Evolutionary conservation across 2,888 invertebrate genomes (phyloP).

Genomic region (Xanthia icteritia): DNA sequence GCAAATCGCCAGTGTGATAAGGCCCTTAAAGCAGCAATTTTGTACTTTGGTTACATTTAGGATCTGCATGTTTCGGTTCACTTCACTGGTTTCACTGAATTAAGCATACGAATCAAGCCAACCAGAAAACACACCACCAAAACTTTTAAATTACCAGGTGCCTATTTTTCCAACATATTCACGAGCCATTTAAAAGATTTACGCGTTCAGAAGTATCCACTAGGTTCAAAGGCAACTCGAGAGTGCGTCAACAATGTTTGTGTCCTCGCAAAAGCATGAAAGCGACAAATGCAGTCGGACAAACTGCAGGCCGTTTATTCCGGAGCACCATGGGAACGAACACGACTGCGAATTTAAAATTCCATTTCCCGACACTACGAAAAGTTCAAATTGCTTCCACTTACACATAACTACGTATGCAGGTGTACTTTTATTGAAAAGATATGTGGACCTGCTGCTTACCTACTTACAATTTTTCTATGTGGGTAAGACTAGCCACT

Average conservation of each 20-base stretch:
- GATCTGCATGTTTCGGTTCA: neutral
- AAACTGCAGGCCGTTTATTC: conserved; percentile 73
- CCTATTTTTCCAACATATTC: conserved; percentile 23
- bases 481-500: too few species aligned
- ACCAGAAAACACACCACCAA: conserved; percentile 1
- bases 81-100: conserved; percentile 13
- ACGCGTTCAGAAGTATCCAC: conserved; percentile 50
- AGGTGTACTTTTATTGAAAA: conserved; percentile 46
- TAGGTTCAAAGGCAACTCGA: conserved; percentile 54
- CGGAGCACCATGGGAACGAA: conserved; percentile 71
- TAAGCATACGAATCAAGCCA: neutral
- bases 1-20: too few species aligned
- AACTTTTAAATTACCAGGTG: neutral
- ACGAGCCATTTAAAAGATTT: conserved; percentile 60
- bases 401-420: conserved; percentile 59
- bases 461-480: neutral
- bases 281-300: conserved; percentile 69
- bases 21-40: neutral
- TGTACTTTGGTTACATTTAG: neutral
- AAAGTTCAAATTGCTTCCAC: conserved; percentile 79
- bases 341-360: conserved; percentile 84
- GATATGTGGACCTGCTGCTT: conserved; percentile 1
- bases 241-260: conserved; percentile 61
- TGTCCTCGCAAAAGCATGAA: conserved; percentile 60
- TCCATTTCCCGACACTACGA: conserved; percentile 81